These are phyloP conservation scores for Netelia inedita DNA, from an alignment of 2,888 invertebrate species.

Conservation along the genomic window DNA sequence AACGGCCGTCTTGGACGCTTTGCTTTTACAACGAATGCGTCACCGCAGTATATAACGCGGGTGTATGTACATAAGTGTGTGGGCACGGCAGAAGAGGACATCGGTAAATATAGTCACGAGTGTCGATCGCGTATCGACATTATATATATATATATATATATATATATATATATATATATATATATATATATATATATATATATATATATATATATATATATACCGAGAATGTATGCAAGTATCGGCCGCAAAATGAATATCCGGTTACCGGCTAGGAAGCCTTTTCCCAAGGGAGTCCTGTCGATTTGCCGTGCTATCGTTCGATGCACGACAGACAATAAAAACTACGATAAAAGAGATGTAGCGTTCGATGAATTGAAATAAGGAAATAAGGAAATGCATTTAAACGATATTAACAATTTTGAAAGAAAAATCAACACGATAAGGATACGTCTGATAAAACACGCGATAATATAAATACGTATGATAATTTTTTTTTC, in stretches of 20 bases:
- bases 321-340: conserved; percentile 53
- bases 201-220: no score
- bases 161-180: no score
- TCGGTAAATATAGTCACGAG: conserved; percentile 56
- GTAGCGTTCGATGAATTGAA: neutral
- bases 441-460: no score
- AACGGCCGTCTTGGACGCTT: conserved; percentile 41
- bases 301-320: conserved; percentile 42
- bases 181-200: neutral
- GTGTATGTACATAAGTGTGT: conserved; percentile 14
- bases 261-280: conserved; percentile 64
- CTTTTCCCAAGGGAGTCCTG: conserved; percentile 38
- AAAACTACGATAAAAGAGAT: conserved; percentile 31
- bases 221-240: conserved; percentile 19
- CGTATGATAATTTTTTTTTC: conserved; percentile 25
- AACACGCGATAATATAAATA: no score
- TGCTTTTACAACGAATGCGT: conserved; percentile 34
- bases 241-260: conserved; percentile 68
- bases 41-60: conserved; percentile 13
- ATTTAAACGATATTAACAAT: no score
- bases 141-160: conserved; percentile 5
- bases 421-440: neutral
- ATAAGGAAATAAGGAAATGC: conserved; percentile 3
- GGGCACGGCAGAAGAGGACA: neutral
- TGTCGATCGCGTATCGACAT: conserved; percentile 52